phyloP scores from a whole-genome alignment of 2,797 vertebrate genomes.

The Micromesistius poutassou region DNA sequence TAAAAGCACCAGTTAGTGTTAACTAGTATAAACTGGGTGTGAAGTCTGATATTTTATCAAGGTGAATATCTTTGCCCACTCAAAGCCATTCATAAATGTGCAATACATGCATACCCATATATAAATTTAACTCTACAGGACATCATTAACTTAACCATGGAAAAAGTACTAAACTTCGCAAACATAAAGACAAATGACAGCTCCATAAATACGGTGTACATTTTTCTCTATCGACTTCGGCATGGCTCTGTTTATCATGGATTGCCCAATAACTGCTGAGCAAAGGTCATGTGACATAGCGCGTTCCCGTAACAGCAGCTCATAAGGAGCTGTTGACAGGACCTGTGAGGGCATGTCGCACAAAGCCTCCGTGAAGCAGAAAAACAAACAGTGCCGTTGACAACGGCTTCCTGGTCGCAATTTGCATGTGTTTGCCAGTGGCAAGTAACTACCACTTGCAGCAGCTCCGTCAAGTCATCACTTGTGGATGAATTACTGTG shows the following conservation, averaged over 20 bases:
- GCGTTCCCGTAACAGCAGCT: constrained; percentile 24
- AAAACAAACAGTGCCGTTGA: constrained; percentile 27
- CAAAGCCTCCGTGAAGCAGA: constrained; percentile 31
- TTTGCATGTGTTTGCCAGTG: constrained; percentile 13
- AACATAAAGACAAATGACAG: not conserved
- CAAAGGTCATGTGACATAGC: constrained; percentile 20
- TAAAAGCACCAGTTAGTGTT: not conserved
- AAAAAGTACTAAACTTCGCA: not conserved
- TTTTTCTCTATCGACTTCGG: not conserved
- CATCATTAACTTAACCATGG: too few relatives aligned
- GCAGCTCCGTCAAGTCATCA: constrained; percentile 31
- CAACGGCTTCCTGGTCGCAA: not conserved
- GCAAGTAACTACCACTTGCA: constrained; percentile 28
- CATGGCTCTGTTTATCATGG: not conserved
- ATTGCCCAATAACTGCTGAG: constrained; percentile 12
- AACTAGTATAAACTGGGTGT: not conserved
- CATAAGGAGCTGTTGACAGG: constrained; percentile 19
- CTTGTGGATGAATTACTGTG: constrained; percentile 46
- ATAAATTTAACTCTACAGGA: too few relatives aligned
- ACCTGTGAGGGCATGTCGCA: constrained; percentile 27
- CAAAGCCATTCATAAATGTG: not conserved
- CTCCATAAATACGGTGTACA: not conserved
- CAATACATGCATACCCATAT: not conserved
- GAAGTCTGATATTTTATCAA: not conserved
- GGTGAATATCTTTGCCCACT: not conserved